Percentiles rank a stretch among this genome's conserved stretches.
phyloP scores from a whole-genome alignment of 2,888 invertebrate species.

The Trisateles emortualis region DNA sequence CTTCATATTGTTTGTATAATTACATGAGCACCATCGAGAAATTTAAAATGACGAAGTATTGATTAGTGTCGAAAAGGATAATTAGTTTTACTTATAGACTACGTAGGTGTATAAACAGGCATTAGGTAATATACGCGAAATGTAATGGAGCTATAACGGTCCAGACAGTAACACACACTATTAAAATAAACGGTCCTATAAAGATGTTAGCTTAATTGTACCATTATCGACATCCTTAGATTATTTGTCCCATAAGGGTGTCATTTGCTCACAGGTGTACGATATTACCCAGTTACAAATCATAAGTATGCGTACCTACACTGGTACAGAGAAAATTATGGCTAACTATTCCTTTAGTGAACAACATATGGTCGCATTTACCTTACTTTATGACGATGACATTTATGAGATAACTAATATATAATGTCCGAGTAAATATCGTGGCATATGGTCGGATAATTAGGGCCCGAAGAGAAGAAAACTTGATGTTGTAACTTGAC shows the following conservation, averaged over 20 bases:
- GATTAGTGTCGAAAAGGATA: too few relatives aligned
- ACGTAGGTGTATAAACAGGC: too few relatives aligned
- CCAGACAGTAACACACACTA: too few relatives aligned
- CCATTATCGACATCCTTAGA: constrained; percentile 2
- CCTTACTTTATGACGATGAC: neutral
- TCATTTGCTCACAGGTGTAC: neutral
- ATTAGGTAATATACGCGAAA: too few relatives aligned
- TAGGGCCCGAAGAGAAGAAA: neutral
- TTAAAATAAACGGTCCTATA: neutral
- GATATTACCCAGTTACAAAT: neutral
- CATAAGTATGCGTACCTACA: neutral
- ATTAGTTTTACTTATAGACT: too few relatives aligned
- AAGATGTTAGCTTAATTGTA: neutral
- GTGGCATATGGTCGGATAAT: neutral
- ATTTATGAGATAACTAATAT: neutral
- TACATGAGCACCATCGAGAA: too few relatives aligned
- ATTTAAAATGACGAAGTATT: too few relatives aligned
- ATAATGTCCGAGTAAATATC: neutral
- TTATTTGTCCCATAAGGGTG: neutral
- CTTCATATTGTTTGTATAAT: too few relatives aligned
- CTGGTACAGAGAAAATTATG: too few relatives aligned
- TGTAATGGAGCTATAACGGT: too few relatives aligned
- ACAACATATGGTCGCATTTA: constrained; percentile 2
- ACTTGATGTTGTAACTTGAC: too few relatives aligned
- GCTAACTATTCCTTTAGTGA: neutral